Evolutionary conservation across 2,797 vertebrate genomes (phyloP).

Genomic region (Typhlichthys eigenmanni): DNA sequence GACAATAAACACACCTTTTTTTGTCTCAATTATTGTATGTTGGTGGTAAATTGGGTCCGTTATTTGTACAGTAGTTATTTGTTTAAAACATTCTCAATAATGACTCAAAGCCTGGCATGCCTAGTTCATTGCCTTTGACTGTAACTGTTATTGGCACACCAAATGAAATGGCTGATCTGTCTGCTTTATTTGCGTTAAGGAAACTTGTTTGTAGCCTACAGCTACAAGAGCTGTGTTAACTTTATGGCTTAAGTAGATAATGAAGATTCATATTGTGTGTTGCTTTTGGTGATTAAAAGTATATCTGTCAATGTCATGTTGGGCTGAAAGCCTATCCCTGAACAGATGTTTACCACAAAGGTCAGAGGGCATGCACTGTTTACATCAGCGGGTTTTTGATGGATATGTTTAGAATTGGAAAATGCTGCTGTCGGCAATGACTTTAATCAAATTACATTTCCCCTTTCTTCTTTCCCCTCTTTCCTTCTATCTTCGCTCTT

Average conservation of each 20-base stretch:
- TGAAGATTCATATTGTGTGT: constrained; percentile 73
- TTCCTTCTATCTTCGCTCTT: constrained; percentile 43
- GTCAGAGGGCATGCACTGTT: constrained; percentile 78
- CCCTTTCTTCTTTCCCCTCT: constrained; percentile 40
- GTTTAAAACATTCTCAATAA: too few relatives aligned
- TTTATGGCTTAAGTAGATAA: constrained; percentile 64
- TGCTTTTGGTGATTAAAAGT: constrained; percentile 76
- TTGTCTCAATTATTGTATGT: too few relatives aligned
- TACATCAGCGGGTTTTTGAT: constrained; percentile 73
- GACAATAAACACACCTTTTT: too few relatives aligned
- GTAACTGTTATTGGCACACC: constrained; percentile 31
- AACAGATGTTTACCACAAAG: constrained; percentile 78
- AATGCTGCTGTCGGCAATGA: constrained; percentile 78
- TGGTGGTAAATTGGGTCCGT: too few relatives aligned
- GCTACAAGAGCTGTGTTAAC: constrained; percentile 52
- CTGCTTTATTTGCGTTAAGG: constrained; percentile 34
- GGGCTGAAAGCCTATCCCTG: constrained; percentile 74
- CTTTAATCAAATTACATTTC: constrained; percentile 79
- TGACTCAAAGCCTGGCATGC: background rate
- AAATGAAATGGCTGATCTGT: constrained; percentile 15
- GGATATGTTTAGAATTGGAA: constrained; percentile 78
- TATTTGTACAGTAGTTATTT: too few relatives aligned
- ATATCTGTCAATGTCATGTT: constrained; percentile 73
- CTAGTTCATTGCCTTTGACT: constrained; percentile 1
- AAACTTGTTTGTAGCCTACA: constrained; percentile 22